Base-by-base conservation (phyloP, 1,140 invertebrate genomes). In the Solenopsis fugax region DNA sequence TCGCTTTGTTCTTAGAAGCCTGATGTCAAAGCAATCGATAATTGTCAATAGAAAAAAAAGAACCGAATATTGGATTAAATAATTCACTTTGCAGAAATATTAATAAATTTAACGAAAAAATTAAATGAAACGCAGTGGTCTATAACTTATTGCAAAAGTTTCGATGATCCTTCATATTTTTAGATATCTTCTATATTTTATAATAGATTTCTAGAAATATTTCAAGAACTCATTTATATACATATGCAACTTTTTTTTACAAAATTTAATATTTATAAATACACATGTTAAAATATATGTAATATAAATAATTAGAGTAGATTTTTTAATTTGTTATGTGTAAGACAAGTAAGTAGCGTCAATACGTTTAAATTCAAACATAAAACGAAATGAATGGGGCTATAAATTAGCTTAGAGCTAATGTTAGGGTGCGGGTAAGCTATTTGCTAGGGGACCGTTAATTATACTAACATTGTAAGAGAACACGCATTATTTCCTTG, bases 351-450 rank as follows among this genome's bases (percentile, higher is more conserved):
- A 94, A 95, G 93, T 95, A 18, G 24, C 60, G 94, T 95, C 93
- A 94, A 95, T 95, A 93, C 93, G 94, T 94, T 94, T 94, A 94
- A 95, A 95, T 95, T 95, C 93, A 95, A 95, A 95, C 94, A 95
- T 95, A 95, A 95, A 95, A 94, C 87, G 93, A 93, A 95, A 95
- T 93, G 93, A 95, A 95, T 92, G 94, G 94, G 94, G 91, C 91
- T 92, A 93, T 95, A 95, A 95, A 95, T 94, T 29, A 29, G 94
- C 93, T 91, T 89, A 89, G 91, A 93, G 92, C 92, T 95, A 95
- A 95, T 95, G 93, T 93, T 94, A 94, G 94, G 94, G 94, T 94
- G 93, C 93, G 93, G 93, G 92, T 94, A 94, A 95, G 94, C 92
- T 95, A 95, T 94, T 94, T 93, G 93, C 94, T 91, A 90, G 72